Conservation (phyloP, 1,140 invertebrate genomes). For the Aphaenogaster rudis region DNA sequence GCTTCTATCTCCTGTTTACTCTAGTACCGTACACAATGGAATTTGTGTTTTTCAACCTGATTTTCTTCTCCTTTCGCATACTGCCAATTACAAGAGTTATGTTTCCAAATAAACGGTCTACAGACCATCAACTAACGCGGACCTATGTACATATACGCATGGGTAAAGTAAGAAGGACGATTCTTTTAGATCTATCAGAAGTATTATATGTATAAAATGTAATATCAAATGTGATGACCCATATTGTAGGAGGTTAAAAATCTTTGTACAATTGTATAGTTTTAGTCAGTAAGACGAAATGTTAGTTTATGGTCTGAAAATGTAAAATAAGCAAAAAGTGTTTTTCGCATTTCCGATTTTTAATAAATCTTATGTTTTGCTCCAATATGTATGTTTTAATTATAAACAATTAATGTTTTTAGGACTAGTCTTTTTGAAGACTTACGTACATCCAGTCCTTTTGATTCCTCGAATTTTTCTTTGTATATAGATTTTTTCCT, state of each 20-base stretch:
- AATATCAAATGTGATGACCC: slow-evolving; percentile 77
- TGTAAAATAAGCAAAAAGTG: slow-evolving; percentile 65
- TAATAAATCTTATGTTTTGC: slow-evolving; percentile 71
- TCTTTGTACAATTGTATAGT: slow-evolving; percentile 86
- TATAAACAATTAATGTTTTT: not conserved
- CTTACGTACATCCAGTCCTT: not conserved
- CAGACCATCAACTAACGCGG: slow-evolving; percentile 86
- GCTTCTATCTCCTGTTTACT: slow-evolving; percentile 56
- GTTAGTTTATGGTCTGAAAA: slow-evolving; percentile 86
- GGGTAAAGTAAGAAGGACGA: slow-evolving; percentile 26
- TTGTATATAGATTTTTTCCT: not conserved
- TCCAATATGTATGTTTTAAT: slow-evolving; percentile 42
- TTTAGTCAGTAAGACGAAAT: slow-evolving; percentile 81
- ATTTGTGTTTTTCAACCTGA: slow-evolving; percentile 40
- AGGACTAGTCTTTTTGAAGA: not conserved
- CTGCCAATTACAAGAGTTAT: slow-evolving; percentile 75
- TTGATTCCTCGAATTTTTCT: not conserved
- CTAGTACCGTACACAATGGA: slow-evolving; percentile 44
- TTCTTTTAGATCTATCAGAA: slow-evolving; percentile 38
- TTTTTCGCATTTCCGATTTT: slow-evolving; percentile 68
- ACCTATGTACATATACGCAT: slow-evolving; percentile 61
- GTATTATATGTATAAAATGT: slow-evolving; percentile 61
- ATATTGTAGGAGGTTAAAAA: slow-evolving; percentile 78
- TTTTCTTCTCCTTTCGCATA: slow-evolving; percentile 53
- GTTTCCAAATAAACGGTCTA: slow-evolving; percentile 78